phyloP scores from a whole-genome alignment of 2,888 invertebrate species.

The Ectobius pallidus region DNA sequence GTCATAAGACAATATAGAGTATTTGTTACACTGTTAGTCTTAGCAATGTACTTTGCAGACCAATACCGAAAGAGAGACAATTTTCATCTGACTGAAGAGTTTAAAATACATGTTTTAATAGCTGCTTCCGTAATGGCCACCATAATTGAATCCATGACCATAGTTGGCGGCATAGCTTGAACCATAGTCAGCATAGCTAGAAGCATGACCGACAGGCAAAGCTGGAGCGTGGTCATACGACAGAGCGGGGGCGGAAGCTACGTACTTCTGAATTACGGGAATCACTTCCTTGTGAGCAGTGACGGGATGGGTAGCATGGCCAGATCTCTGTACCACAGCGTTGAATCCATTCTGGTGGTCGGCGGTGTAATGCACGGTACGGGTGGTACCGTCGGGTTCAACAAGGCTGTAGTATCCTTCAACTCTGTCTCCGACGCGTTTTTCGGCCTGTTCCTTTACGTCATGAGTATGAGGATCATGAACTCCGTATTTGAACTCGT shows the following conservation, averaged over 20 bases:
- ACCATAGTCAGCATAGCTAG: not conserved
- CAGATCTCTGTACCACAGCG: constrained; percentile 58
- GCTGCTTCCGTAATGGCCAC: too few relatives aligned
- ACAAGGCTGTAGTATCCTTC: constrained; percentile 23
- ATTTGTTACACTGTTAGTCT: too few relatives aligned
- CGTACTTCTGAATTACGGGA: not conserved
- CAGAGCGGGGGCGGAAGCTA: not conserved
- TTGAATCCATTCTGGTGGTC: constrained; percentile 59
- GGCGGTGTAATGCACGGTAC: constrained; percentile 65
- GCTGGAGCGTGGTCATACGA: not conserved
- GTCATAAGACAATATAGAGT: too few relatives aligned
- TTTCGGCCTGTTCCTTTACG: constrained; percentile 17
- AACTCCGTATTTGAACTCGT: constrained; percentile 24
- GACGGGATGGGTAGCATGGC: constrained; percentile 64
- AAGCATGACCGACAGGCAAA: not conserved
- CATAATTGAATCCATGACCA: too few relatives aligned
- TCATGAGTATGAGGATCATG: constrained; percentile 17
- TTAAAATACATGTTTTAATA: too few relatives aligned
- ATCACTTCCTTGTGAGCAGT: not conserved
- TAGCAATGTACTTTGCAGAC: too few relatives aligned
- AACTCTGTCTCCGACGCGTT: constrained; percentile 14
- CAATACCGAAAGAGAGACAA: too few relatives aligned
- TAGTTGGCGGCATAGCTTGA: not conserved
- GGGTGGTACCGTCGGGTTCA: constrained; percentile 28
- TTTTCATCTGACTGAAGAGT: too few relatives aligned